A percentile compares a stretch with the other conserved stretches of the same genome.
Conservation (phyloP, 2,113 vertebrate genomes). For the Centrocercus urophasianus region DNA sequence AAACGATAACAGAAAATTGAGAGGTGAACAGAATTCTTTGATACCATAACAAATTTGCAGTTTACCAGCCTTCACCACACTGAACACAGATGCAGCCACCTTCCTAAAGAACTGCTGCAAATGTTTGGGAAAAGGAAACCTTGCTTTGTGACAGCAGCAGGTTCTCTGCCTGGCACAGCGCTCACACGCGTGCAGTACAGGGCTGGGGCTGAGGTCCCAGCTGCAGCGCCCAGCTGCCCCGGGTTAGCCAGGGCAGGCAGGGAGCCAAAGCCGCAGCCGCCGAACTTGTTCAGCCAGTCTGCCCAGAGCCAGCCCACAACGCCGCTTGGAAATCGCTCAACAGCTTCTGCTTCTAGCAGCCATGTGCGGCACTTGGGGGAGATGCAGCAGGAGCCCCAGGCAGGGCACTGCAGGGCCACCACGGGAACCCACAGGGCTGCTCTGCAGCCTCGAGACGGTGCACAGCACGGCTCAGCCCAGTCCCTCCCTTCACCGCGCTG, state of each 20-base stretch:
- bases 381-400: background rate
- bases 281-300: conserved; percentile 69
- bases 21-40: conserved; percentile 3
- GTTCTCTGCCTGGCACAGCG: background rate
- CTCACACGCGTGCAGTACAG: background rate
- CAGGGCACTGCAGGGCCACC: background rate
- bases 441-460: background rate
- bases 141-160: background rate
- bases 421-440: background rate
- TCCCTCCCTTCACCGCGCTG: background rate
- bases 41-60: background rate
- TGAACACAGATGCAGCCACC: background rate
- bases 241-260: conserved; percentile 29
- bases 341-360: conserved; percentile 59
- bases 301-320: conserved; percentile 49
- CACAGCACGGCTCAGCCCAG: no score
- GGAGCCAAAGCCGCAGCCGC: conserved; percentile 56
- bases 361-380: background rate
- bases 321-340: conserved; percentile 43
- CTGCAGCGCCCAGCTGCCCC: background rate
- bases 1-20: background rate
- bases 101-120: conserved; percentile 7
- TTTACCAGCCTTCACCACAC: background rate
- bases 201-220: conserved; percentile 3
- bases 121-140: background rate